Evolutionary conservation across 1,140 invertebrate genomes (phyloP).

Genomic region (Zaprionus inermis): DNA sequence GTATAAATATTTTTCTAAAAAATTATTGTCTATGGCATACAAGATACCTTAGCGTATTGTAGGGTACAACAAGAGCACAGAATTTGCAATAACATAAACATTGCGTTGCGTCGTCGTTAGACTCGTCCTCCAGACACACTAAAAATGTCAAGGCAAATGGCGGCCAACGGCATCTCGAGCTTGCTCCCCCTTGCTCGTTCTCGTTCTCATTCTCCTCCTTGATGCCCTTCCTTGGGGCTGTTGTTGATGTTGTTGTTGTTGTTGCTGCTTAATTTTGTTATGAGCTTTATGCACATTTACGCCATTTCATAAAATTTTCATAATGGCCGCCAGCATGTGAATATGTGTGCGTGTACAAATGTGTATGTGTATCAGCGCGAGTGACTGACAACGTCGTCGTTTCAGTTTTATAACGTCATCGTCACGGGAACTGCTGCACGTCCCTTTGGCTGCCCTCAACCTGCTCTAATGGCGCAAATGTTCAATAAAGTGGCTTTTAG

Average conservation of each 20-base stretch:
- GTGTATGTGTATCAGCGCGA: constrained; percentile 27
- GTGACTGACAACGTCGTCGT: constrained; percentile 74
- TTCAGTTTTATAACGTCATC: constrained; percentile 64
- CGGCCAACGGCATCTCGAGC: constrained; percentile 29
- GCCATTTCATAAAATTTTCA: constrained; percentile 80
- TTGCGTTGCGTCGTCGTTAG: neutral
- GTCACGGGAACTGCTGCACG: constrained; percentile 47
- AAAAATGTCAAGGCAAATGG: constrained; percentile 54
- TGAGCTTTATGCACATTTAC: constrained; percentile 73
- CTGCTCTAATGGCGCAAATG: constrained; percentile 75
- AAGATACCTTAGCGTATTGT: neutral
- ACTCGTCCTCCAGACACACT: constrained; percentile 10
- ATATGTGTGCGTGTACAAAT: neutral
- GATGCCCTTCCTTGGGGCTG: neutral
- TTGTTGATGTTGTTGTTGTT: constrained; percentile 30
- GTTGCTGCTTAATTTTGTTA: constrained; percentile 72
- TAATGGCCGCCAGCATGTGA: constrained; percentile 57
- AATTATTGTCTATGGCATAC: neutral
- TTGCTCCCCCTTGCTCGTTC: no score
- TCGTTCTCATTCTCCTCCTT: neutral
- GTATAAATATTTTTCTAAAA: neutral
- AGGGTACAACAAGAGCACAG: neutral
- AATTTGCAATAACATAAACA: constrained; percentile 4
- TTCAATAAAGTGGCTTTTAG: constrained; percentile 82
- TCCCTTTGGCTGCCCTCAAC: constrained; percentile 43